A percentile compares a stretch with the other conserved stretches of the same genome.
Evolutionary conservation across 2,797 vertebrate species (phyloP).

Genomic region (Tarsius wallacei): DNA sequence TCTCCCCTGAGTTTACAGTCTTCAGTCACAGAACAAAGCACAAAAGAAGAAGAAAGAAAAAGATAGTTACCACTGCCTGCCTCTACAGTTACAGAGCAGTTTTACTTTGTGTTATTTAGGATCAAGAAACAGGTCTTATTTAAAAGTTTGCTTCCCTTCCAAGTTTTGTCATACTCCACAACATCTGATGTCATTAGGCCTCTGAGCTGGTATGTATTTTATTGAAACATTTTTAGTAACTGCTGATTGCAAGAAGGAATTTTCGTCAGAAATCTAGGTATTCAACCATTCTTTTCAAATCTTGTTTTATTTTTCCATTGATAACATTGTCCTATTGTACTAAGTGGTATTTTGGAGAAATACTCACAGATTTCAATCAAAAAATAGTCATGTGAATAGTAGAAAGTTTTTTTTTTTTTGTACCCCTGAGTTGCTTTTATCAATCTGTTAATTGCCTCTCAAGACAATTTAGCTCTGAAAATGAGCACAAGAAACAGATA

Average conservation of each 20-base stretch:
- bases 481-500: background rate
- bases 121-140: background rate
- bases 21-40: background rate
- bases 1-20: background rate
- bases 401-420: background rate
- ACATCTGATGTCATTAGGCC: background rate
- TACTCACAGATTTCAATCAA: background rate
- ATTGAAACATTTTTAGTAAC: background rate
- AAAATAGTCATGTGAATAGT: background rate
- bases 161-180: background rate
- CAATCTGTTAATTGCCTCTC: background rate
- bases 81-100: background rate
- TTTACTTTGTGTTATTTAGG: background rate
- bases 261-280: background rate
- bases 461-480: background rate
- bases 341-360: background rate
- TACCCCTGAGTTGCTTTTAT: background rate
- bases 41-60: background rate
- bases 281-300: slow-evolving; percentile 5
- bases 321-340: background rate
- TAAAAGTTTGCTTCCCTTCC: background rate
- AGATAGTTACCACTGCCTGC: background rate
- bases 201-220: background rate
- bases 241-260: slow-evolving; percentile 27
- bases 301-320: background rate